These are phyloP conservation scores for Mastacembelus armatus DNA, from an alignment of 2,797 vertebrate species.

Conservation along the genomic window DNA sequence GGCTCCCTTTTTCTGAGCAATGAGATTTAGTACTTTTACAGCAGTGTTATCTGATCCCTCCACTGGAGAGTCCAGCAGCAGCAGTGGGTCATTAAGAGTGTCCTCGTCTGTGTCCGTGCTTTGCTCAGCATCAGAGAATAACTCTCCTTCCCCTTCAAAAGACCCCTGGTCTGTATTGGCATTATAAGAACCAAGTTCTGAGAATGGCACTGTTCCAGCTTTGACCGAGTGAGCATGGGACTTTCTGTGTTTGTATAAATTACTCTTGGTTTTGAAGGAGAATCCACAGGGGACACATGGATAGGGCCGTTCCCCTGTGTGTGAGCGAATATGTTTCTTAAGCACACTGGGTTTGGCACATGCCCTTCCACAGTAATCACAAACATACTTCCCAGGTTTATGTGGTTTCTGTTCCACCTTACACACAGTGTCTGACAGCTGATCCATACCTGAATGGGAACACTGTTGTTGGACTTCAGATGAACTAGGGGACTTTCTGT, in stretches of 20 bases:
- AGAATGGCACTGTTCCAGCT: slow-evolving; percentile 93
- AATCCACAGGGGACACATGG: slow-evolving; percentile 98
- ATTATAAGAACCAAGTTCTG: slow-evolving; percentile 90
- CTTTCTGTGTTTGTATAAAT: slow-evolving; percentile 99
- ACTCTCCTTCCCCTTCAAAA: slow-evolving; percentile 92
- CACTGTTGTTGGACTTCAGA: slow-evolving; percentile 88
- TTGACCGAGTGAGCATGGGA: slow-evolving; percentile 98
- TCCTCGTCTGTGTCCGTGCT: slow-evolving; percentile 98
- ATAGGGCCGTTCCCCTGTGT: slow-evolving; percentile 97
- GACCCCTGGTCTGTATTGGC: slow-evolving; percentile 90
- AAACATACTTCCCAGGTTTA: slow-evolving; percentile 97
- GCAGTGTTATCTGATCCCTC: slow-evolving; percentile 82
- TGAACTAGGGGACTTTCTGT: slow-evolving; percentile 89
- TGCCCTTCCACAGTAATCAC: slow-evolving; percentile 97
- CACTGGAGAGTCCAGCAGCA: slow-evolving; percentile 79
- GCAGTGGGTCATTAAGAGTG: slow-evolving; percentile 86
- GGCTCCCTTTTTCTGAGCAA: slow-evolving; percentile 91
- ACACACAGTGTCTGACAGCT: slow-evolving; percentile 85
- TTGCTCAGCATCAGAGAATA: slow-evolving; percentile 96
- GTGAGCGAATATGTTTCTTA: slow-evolving; percentile 98
- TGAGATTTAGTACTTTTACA: slow-evolving; percentile 93
- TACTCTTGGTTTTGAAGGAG: slow-evolving; percentile 99
- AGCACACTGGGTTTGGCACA: slow-evolving; percentile 99
- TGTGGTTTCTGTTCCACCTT: slow-evolving; percentile 96
- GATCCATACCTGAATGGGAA: slow-evolving; percentile 90